Conservation (phyloP, 2,113 vertebrate species). For the Geothlypis trichas region DNA sequence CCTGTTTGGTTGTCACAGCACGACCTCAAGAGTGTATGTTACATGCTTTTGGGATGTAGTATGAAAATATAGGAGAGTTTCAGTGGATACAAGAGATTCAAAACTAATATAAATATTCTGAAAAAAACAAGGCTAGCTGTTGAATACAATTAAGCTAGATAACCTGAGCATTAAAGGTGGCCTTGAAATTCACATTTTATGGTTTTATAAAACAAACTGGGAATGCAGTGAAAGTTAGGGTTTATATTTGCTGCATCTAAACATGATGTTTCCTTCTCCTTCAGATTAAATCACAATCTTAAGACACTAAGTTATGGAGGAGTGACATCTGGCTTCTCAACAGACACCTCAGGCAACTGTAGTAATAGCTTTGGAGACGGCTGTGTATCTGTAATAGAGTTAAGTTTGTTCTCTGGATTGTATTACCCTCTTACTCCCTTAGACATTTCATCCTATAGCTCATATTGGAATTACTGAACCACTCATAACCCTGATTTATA, state of each 20-base stretch:
- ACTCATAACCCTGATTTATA: constrained; percentile 49
- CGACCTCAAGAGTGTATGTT: not conserved
- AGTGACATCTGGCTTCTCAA: constrained; percentile 75
- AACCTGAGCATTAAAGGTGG: not conserved
- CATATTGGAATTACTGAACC: constrained; percentile 55
- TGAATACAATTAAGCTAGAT: not conserved
- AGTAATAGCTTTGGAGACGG: constrained; percentile 72
- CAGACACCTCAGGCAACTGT: constrained; percentile 69
- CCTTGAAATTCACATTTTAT: not conserved
- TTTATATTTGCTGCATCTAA: constrained; percentile 55
- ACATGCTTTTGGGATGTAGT: not conserved
- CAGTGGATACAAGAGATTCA: not conserved
- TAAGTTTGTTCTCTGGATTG: constrained; percentile 61
- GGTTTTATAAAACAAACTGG: not conserved
- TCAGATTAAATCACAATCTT: constrained; percentile 67
- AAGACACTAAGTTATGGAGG: constrained; percentile 63
- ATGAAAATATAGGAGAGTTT: not conserved
- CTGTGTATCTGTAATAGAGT: constrained; percentile 61
- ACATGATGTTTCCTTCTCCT: constrained; percentile 36
- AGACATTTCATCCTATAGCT: constrained; percentile 59
- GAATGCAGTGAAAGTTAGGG: not conserved
- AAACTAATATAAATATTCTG: not conserved
- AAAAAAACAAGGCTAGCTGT: not conserved
- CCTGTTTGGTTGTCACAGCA: not conserved
- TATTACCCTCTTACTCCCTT: constrained; percentile 37